A percentile compares a stretch with the other conserved stretches of the same genome.
Evolutionary conservation across 2,888 invertebrate species (phyloP).

Genomic region (Hirtodrosophila trivittata): DNA sequence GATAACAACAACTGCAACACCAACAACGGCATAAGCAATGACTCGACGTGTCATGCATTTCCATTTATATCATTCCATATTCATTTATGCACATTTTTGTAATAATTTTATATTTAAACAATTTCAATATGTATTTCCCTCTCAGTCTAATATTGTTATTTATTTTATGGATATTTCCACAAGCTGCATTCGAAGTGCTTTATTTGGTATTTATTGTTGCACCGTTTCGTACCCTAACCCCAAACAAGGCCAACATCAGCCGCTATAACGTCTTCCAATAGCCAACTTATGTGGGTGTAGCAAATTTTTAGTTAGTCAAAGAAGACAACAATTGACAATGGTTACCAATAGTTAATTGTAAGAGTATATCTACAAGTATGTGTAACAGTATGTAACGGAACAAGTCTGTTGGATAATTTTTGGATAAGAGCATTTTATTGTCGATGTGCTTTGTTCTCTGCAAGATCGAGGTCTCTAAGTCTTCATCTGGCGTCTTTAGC

Average conservation of each 20-base stretch:
- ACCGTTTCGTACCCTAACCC: constrained; percentile 60
- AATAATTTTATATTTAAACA: constrained; percentile 71
- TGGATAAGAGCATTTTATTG: constrained; percentile 15
- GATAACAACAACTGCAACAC: no score
- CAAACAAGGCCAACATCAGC: constrained; percentile 52
- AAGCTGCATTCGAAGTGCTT: constrained; percentile 62
- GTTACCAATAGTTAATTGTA: no score
- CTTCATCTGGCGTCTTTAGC: constrained; percentile 10
- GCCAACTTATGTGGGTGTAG: constrained; percentile 33
- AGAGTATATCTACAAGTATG: no score
- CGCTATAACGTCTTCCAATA: constrained; percentile 16
- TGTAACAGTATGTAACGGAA: no score
- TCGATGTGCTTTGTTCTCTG: constrained; percentile 1
- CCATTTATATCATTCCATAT: constrained; percentile 63
- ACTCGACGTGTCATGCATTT: constrained; percentile 67
- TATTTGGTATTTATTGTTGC: constrained; percentile 75
- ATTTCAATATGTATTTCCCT: constrained; percentile 61
- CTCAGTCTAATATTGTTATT: constrained; percentile 19
- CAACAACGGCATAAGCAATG: no score
- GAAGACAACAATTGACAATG: no score
- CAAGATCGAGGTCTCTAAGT: not conserved
- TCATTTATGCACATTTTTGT: constrained; percentile 65
- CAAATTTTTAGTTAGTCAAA: no score
- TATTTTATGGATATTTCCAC: constrained; percentile 58
- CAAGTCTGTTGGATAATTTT: not conserved